phyloP scores from a whole-genome alignment of 2,797 vertebrate species.

The Megaceryle alcyon region DNA sequence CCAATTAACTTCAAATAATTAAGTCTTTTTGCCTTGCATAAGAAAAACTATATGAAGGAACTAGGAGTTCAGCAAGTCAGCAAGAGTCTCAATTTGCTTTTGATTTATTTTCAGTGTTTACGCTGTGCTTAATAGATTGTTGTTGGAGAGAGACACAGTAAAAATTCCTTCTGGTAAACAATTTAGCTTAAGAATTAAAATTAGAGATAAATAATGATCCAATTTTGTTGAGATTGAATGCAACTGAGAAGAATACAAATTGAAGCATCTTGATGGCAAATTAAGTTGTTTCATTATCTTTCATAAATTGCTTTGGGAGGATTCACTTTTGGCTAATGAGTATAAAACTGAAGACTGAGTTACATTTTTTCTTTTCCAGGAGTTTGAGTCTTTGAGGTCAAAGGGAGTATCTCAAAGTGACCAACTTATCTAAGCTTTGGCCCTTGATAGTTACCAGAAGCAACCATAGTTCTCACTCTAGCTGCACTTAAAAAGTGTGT shows the following conservation, averaged over 20 bases:
- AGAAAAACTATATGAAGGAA: neutral
- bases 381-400: neutral
- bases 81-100: conserved; percentile 45
- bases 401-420: neutral
- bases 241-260: conserved; percentile 54
- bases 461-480: neutral
- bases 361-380: neutral
- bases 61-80: conserved; percentile 59
- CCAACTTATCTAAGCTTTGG: neutral
- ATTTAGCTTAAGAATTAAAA: conserved; percentile 67
- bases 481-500: neutral
- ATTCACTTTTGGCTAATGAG: conserved; percentile 48
- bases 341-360: neutral
- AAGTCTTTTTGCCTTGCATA: neutral
- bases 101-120: conserved; percentile 73
- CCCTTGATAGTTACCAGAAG: neutral
- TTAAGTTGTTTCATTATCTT: conserved; percentile 67
- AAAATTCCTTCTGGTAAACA: conserved; percentile 63
- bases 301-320: conserved; percentile 63
- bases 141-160: conserved; percentile 31
- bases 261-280: conserved; percentile 55
- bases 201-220: conserved; percentile 66
- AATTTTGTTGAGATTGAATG: conserved; percentile 31
- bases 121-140: conserved; percentile 49
- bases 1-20: conserved; percentile 46